Evolutionary conservation across 1,140 invertebrate species (phyloP), one percentile per base, ranked within the genome.

Genomic region (Steinernema feltiae): DNA sequence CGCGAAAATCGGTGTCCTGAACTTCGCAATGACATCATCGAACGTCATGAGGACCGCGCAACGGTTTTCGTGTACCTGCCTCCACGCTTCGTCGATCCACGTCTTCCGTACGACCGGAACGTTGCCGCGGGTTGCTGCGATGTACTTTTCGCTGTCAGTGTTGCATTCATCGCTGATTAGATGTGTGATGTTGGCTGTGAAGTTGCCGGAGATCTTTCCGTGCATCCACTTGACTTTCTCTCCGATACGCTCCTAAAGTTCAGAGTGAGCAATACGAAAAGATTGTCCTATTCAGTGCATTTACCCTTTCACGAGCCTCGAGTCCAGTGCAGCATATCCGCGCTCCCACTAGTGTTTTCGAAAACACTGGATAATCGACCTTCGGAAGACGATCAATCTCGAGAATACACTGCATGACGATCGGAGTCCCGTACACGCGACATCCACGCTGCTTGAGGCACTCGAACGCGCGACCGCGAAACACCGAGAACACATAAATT

Each of bases 11-110:
- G 53, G 53, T 15, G 24, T 3, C 24, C 24, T 63, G 53, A 63
- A 63, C 53, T 63, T 63, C 7, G 12, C 53, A 21, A 63, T 63
- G 12, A 27, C 53, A 3, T 63, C 53, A 17, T 63, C 24, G 24
- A 63, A 21, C 2, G 53, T 63, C 53, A 63, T 63, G 7, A n/a
- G 12, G 53, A n/a, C 15, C 15, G 24, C 7, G 53, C 53, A 63
- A 3, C 53, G 53, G 7, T 63, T 27, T 21, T n/a, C 24, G 12
- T 7, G 3, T 3, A 63, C 53, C 53, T 63, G 53, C 12, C 15
- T 12, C 53, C 53, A 63, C 3, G 53, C 53, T n/a, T 63, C 53
- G 53, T 63, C 53, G 53, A 63, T 63, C 53, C 53, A 63, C 7
- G 7, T 21, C 3, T 12, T 27, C 12, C 15, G 7, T 3, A 63